Evolutionary conservation across 2,113 vertebrate genomes (phyloP), one percentile per base, ranked within the genome.

Genomic region (Alectura lathami): DNA sequence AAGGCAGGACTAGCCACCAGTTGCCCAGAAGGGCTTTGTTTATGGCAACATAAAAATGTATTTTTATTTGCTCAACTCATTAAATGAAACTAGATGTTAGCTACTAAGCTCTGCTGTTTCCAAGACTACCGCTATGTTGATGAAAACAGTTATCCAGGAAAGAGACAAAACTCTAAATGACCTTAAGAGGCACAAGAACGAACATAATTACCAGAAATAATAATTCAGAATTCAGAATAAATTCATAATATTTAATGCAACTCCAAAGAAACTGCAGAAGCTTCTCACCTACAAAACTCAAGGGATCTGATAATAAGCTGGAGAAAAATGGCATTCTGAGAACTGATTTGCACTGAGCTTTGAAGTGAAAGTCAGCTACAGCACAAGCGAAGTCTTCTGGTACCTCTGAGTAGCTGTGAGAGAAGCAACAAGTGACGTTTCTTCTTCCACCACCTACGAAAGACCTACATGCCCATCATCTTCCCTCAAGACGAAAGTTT

Each of bases 61-160:
- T 90, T 86, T 92, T 92, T 8, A 45, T 40, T 84, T 75, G 38
- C 43, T 78, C 69, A 86, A 56, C 34, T 67, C 80, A 68, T 63
- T 75, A 64, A 56, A 56, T 47, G 26, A 74, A 88, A 40, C 36
- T 60, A 48, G 57, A 51, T 43, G 54, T 64, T 40, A 48, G 47
- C 16, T 54, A 68, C 17, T 78, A 96, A 76, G 4, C 69, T 82
- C 81, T 87, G 38, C 56, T 85, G 87, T 94, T 94, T 96, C 92
- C 66, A 91, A 88, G 94, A 73, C 94, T 94, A 91, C 83, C 53
- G 53, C 14, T 88, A 24, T 82, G 57, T 86, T 91, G 82, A 91
- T 62, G 30, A 82, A 95, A 93, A 91, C 29, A 89, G 73, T 68
- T 76, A 86, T 11, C 66, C 18, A n/a, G 7, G 32, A 89, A 87